Conservation (phyloP, 2,888 invertebrate species). For the Neocrepidodera transversa region DNA sequence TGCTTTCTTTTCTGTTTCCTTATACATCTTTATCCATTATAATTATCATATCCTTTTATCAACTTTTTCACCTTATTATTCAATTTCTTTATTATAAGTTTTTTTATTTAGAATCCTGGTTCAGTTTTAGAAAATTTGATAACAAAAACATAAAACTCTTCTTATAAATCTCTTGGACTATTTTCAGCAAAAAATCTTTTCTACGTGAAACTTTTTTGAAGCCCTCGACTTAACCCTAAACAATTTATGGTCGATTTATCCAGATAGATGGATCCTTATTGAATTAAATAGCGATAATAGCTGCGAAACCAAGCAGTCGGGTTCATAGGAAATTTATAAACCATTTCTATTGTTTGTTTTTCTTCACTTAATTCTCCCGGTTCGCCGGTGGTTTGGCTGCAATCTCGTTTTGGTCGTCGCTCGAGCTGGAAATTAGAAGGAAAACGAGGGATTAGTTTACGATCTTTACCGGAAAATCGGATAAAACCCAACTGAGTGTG, state of each 20-base stretch:
- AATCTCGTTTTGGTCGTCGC: conserved; percentile 22
- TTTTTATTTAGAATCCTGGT: too few species aligned
- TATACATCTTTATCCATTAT: too few species aligned
- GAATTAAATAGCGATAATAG: conserved; percentile 59
- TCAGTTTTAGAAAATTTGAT: too few species aligned
- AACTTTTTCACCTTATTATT: too few species aligned
- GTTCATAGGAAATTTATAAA: conserved; percentile 48
- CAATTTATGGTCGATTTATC: conserved; percentile 59
- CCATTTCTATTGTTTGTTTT: conserved; percentile 42
- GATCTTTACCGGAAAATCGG: conserved; percentile 20
- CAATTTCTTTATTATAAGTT: too few species aligned
- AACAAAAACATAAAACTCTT: too few species aligned
- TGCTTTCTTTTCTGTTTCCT: too few species aligned
- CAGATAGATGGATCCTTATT: conserved; percentile 57
- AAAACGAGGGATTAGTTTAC: conserved; percentile 25
- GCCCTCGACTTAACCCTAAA: conserved; percentile 51
- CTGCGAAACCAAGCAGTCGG: conserved; percentile 42
- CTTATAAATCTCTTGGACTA: conserved; percentile 2
- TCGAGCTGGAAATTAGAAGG: conserved; percentile 22
- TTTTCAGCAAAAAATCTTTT: background rate
- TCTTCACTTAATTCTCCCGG: conserved; percentile 37
- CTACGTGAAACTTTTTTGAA: conserved; percentile 36
- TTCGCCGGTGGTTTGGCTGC: conserved; percentile 14
- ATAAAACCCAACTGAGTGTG: conserved; percentile 9
- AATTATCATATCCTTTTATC: too few species aligned